These are phyloP conservation scores for Denticeps clupeoides DNA, from an alignment of 2,797 vertebrate genomes.

Conservation along the genomic window DNA sequence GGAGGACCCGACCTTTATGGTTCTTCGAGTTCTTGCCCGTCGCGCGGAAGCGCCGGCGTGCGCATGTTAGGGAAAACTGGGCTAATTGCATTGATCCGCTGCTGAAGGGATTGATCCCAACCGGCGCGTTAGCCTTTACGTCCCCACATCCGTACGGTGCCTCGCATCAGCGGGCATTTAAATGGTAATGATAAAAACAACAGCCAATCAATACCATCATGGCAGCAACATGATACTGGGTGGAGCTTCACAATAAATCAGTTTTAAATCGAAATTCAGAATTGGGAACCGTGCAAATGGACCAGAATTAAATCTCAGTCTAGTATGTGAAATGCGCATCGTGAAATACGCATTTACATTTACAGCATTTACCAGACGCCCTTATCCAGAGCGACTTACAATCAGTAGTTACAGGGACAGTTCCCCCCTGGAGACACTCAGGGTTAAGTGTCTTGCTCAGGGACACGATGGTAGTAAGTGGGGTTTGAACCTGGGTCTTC, in stretches of 20 bases:
- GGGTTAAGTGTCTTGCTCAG: too few species aligned
- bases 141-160: background rate
- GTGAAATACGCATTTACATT: too few species aligned
- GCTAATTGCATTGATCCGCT: slow-evolving; percentile 36
- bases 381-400: too few species aligned
- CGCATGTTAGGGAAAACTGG: slow-evolving; percentile 40
- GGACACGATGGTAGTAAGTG: too few species aligned
- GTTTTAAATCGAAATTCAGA: slow-evolving; percentile 21
- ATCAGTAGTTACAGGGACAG: too few species aligned
- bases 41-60: too few species aligned
- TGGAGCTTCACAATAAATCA: slow-evolving; percentile 16
- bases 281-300: slow-evolving; percentile 8
- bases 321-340: too few species aligned
- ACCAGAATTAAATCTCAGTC: slow-evolving; percentile 15
- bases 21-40: too few species aligned
- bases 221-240: slow-evolving; percentile 9
- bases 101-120: slow-evolving; percentile 39
- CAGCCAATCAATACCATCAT: slow-evolving; percentile 18
- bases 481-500: too few species aligned
- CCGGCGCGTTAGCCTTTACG: slow-evolving; percentile 20
- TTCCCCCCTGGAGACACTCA: too few species aligned
- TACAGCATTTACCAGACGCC: too few species aligned
- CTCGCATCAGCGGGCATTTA: slow-evolving; percentile 4
- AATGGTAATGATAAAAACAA: slow-evolving; percentile 7
- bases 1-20: slow-evolving; percentile 14